Base-by-base conservation (phyloP, 2,888 invertebrate genomes). In the Microchrysa polita region DNA sequence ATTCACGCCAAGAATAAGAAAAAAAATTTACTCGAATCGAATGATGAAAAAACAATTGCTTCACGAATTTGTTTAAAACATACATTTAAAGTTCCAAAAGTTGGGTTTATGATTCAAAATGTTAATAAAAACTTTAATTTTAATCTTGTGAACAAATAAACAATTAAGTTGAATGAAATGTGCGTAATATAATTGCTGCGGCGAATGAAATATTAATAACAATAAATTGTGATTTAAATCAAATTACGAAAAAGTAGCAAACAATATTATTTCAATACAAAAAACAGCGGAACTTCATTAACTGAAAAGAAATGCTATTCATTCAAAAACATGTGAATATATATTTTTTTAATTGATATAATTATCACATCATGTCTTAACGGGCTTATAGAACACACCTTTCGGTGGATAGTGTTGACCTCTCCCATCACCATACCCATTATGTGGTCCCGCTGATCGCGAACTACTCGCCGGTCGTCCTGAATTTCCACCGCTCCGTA, bases 381-480 rank as follows among this genome's bases (percentile, higher is more conserved):
- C 77, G 69, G 79, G 79, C 78, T 80, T 78, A 77, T 78, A 79
- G 80, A 78, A 83, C 85, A 82, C 84, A 90, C 91, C 91, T 90
- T 91, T 91, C 79, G 89, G 89, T 79, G 90, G 89, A 85, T 90
- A 90, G 83, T 92, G 91, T 83, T 91, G 91, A 74, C 91, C 91
- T 79, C 92, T 85, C 34, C 91, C 90, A 81, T 91, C 91, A 20
- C 91, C 91, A 79, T 90, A 91, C 60, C 92, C 91, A 76, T 90
- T 89, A 74, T 78, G 79, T 75, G 91, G 91, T 72, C 87, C 90
- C 78, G 87, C 87, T 79, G 84, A 83, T 75, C 79, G 76, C 40
- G 78, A 74, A 77, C 80, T 79, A 65, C 82, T 84, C 55, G 83
- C 82, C 73, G 87, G 83, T 78, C 86, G 82, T 75, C 83, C 81